Evolutionary conservation across 2,888 invertebrate species (phyloP), one percentile per base, ranked within the genome.

Genomic region (Onchidella celtica): DNA sequence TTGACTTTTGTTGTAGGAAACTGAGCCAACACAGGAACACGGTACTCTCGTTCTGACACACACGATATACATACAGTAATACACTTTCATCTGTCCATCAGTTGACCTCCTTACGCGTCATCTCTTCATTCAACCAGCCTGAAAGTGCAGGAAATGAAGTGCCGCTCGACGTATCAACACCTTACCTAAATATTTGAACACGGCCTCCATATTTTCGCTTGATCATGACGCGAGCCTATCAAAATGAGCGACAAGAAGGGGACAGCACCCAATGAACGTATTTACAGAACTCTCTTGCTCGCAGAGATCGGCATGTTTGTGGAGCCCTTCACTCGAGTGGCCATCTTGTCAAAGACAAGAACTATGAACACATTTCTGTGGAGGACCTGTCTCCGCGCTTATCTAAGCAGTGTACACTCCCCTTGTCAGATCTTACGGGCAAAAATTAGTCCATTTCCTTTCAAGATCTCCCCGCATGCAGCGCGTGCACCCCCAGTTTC

Each of bases 311-410:
- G 2, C 36, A 36, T 73, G 73, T 73, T 73, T 73, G 61, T 38
- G 38, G 59, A 73, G 61, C 73, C 61, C 73, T 73, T 61, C 73
- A 73, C 24, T 59, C 73, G 73, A 73, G 73, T 73, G 73, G 70
- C 73, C 59, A 73, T 73, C 73, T 61, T 73, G 73, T 36, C 27
- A 6, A n/a, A 14, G 36, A 36, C 73, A 59, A 36, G 59, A 59
- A 59, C 61, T 36, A 34, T 36, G n/a, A 59, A 36, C 73, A 59
- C 61, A 73, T 73, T 73, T 73, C n/a, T 36, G 36, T 24, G 14
- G n/a, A 61, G 38, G 17, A 27, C 34, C 38, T 72, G 55, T 32
- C 36, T 36, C 57, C 32, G 32, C n/a, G 34, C 32, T 66, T 66
- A 34, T 32, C 47, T 47, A 32, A 24, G 17, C 24, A 34, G 34